A percentile compares a stretch with the other conserved stretches of the same genome.
phyloP scores from a whole-genome alignment of 1,140 invertebrate species.

The Streblospio benedicti region DNA sequence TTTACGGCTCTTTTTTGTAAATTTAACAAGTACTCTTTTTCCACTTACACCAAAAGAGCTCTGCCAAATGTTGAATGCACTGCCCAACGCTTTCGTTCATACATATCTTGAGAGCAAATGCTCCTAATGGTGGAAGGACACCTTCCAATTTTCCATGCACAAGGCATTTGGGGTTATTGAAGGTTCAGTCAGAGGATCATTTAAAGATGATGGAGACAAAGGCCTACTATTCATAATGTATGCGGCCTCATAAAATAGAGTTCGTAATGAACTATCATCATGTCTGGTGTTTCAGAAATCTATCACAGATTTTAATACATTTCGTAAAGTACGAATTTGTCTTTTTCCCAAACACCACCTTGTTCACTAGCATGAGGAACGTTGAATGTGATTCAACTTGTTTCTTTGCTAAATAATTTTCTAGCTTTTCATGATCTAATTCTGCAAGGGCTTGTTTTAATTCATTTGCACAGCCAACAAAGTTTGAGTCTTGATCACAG shows the following conservation, averaged over 20 bases:
- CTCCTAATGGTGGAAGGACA: neutral
- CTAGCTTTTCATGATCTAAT: neutral
- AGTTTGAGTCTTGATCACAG: slow-evolving; percentile 26
- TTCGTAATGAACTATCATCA: slow-evolving; percentile 10
- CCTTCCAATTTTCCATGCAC: slow-evolving; percentile 7
- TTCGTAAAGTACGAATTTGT: slow-evolving; percentile 23
- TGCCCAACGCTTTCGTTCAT: slow-evolving; percentile 18
- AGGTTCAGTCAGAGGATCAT: slow-evolving; percentile 16
- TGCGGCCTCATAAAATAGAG: slow-evolving; percentile 24
- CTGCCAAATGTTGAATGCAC: slow-evolving; percentile 20
- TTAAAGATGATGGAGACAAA: slow-evolving; percentile 11
- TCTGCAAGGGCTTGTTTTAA: neutral
- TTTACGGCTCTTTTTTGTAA: slow-evolving; percentile 11
- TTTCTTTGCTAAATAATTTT: neutral
- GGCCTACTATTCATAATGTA: slow-evolving; percentile 19
- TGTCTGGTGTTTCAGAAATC: neutral
- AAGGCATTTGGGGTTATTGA: slow-evolving; percentile 19
- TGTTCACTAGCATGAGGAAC: slow-evolving; percentile 11
- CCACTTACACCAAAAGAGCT: slow-evolving; percentile 25
- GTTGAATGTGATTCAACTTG: slow-evolving; percentile 13
- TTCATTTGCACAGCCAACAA: slow-evolving; percentile 16
- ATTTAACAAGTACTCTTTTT: slow-evolving; percentile 19
- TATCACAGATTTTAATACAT: slow-evolving; percentile 25
- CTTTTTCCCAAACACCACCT: slow-evolving; percentile 24
- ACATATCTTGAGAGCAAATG: slow-evolving; percentile 1